Evolutionary conservation across 2,888 invertebrate genomes (phyloP).

Genomic region (Xestia rhomboidea): DNA sequence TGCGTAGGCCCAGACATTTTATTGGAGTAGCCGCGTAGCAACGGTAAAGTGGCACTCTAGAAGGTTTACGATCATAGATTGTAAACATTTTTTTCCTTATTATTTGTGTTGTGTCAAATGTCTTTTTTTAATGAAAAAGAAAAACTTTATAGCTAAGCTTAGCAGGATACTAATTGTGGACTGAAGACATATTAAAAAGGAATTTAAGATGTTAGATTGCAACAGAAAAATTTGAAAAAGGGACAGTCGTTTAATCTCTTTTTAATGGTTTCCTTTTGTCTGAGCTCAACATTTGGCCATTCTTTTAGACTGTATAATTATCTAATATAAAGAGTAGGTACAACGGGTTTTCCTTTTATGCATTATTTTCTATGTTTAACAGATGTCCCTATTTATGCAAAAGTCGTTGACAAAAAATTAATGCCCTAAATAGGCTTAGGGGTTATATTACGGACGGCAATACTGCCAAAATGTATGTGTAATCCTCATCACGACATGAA

Average conservation of each 20-base stretch:
- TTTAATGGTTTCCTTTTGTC: background rate
- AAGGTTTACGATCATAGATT: conserved; percentile 5
- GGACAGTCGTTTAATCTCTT: background rate
- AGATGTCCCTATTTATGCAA: conserved; percentile 36
- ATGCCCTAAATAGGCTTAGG: conserved; percentile 45
- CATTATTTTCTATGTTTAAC: background rate
- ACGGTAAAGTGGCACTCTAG: conserved; percentile 33
- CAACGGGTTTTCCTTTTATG: background rate
- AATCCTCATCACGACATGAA: conserved; percentile 57
- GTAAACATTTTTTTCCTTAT: background rate
- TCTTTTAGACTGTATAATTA: background rate
- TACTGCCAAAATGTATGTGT: conserved; percentile 57
- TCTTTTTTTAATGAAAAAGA: background rate
- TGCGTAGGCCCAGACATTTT: conserved; percentile 32
- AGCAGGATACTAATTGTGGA: background rate
- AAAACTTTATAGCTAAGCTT: background rate
- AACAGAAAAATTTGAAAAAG: background rate
- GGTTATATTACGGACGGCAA: conserved; percentile 47
- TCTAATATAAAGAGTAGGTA: background rate
- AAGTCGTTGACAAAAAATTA: conserved; percentile 36
- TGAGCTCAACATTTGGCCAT: background rate
- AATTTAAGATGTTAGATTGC: background rate
- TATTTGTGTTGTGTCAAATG: background rate
- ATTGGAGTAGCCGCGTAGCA: conserved; percentile 25
- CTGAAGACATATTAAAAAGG: background rate